phyloP scores from a whole-genome alignment of 2,888 invertebrate genomes.

The Abscondita cerata region DNA sequence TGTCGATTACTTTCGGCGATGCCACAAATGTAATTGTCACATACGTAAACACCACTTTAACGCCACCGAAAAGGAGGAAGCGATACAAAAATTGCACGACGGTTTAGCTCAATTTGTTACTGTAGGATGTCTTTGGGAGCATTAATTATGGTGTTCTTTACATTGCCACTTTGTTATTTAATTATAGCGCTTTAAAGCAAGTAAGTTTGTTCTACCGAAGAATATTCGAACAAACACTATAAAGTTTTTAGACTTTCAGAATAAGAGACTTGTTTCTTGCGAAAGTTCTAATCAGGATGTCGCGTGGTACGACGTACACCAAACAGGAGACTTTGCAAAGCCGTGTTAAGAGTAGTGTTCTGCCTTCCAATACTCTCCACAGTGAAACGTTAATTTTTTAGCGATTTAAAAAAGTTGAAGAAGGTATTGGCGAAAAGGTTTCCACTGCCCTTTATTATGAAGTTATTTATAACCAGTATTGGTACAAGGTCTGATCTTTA shows the following conservation, averaged over 20 bases:
- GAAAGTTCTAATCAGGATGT: conserved; percentile 7
- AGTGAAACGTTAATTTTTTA: conserved; percentile 45
- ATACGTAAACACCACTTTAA: conserved; percentile 38
- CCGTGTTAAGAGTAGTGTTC: not conserved
- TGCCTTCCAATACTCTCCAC: not conserved
- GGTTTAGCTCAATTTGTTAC: conserved; percentile 66
- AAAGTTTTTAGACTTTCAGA: not conserved
- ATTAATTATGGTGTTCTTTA: conserved; percentile 68
- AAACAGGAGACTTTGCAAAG: not conserved
- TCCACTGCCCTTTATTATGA: conserved; percentile 75
- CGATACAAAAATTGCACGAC: conserved; percentile 59
- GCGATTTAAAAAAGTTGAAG: conserved; percentile 79
- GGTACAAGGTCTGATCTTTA: conserved; percentile 70
- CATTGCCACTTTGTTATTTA: conserved; percentile 70
- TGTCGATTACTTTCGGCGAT: conserved; percentile 72
- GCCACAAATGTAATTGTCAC: conserved; percentile 67
- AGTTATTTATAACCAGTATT: conserved; percentile 66
- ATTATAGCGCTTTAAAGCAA: conserved; percentile 74
- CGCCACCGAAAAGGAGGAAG: conserved; percentile 40
- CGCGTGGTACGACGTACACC: conserved; percentile 7
- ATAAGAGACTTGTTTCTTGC: conserved; percentile 2
- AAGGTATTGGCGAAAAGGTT: conserved; percentile 84
- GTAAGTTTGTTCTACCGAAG: conserved; percentile 52
- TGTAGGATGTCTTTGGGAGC: conserved; percentile 68
- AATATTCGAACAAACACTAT: no score